Conservation (phyloP, 2,888 invertebrate genomes). For the Abscondita cerata region DNA sequence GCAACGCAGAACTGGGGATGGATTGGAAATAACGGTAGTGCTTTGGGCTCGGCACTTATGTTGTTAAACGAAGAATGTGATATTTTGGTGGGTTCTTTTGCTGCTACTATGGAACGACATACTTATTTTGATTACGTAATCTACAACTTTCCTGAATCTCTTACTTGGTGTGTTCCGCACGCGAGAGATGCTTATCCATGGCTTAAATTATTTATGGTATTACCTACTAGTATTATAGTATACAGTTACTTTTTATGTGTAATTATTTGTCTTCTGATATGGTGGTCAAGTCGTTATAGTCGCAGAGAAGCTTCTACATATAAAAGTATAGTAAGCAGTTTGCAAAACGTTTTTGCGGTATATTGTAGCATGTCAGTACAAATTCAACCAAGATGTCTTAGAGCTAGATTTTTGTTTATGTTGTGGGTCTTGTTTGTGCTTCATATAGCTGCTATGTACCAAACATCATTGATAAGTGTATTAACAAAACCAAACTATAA, state of each 20-base stretch:
- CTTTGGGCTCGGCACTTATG: conserved; percentile 44
- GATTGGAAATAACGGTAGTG: conserved; percentile 42
- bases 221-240: conserved; percentile 17
- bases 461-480: conserved; percentile 46
- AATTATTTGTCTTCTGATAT: conserved; percentile 17
- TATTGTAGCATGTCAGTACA: conserved; percentile 40
- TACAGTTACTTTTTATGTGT: not conserved
- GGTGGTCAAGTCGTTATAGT: conserved; percentile 19
- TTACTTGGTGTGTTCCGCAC: conserved; percentile 53
- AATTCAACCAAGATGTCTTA: conserved; percentile 40
- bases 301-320: conserved; percentile 26
- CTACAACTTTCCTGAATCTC: conserved; percentile 50
- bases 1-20: conserved; percentile 42
- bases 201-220: conserved; percentile 39
- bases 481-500: conserved; percentile 43
- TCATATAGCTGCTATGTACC: conserved; percentile 43
- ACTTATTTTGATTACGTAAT: conserved; percentile 48
- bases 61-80: conserved; percentile 46
- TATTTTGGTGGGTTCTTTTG: conserved; percentile 51
- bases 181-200: conserved; percentile 43
- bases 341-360: conserved; percentile 39
- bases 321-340: conserved; percentile 22
- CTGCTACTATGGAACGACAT: conserved; percentile 44
- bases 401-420: conserved; percentile 40
- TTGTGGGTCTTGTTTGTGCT: conserved; percentile 44